These are phyloP conservation scores for Dioctria rufipes DNA, from an alignment of 2,888 invertebrate species.

Conservation along the genomic window DNA sequence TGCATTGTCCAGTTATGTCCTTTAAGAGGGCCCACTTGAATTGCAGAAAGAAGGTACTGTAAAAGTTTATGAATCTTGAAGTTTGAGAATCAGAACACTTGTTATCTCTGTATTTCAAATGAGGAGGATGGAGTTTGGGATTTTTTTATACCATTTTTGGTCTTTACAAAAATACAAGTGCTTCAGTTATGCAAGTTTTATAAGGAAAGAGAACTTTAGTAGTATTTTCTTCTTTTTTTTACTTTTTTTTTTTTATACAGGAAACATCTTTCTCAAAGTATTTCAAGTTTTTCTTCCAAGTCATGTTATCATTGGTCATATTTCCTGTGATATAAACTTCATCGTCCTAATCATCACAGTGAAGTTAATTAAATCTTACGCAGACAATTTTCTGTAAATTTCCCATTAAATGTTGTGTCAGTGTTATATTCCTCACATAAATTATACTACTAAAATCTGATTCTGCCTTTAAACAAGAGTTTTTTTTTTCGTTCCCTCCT, in stretches of 20 bases:
- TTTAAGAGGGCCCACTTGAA: constrained; percentile 20
- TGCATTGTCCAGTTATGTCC: constrained; percentile 39
- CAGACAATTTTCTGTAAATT: constrained; percentile 41
- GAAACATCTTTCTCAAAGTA: background rate
- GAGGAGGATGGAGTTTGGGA: background rate
- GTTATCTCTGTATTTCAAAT: constrained; percentile 33
- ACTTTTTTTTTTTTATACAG: background rate
- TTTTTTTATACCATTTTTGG: background rate
- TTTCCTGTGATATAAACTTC: background rate
- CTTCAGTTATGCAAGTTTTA: constrained; percentile 22
- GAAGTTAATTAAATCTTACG: constrained; percentile 36
- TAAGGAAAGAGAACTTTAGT: background rate
- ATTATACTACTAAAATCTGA: constrained; percentile 11
- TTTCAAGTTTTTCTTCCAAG: background rate
- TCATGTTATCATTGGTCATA: background rate
- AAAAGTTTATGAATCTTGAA: constrained; percentile 21
- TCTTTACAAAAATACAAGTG: background rate
- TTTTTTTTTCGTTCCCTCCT: background rate
- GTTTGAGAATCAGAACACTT: background rate
- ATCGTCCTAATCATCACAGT: constrained; percentile 9
- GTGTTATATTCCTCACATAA: constrained; percentile 29
- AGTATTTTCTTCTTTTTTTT: background rate
- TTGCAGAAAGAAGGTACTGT: constrained; percentile 12
- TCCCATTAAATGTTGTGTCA: constrained; percentile 38
- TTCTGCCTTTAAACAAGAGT: background rate